Evolutionary conservation across 1,140 invertebrate genomes (phyloP), one percentile per base, ranked within the genome.

Genomic region (Drosophila obscura): DNA sequence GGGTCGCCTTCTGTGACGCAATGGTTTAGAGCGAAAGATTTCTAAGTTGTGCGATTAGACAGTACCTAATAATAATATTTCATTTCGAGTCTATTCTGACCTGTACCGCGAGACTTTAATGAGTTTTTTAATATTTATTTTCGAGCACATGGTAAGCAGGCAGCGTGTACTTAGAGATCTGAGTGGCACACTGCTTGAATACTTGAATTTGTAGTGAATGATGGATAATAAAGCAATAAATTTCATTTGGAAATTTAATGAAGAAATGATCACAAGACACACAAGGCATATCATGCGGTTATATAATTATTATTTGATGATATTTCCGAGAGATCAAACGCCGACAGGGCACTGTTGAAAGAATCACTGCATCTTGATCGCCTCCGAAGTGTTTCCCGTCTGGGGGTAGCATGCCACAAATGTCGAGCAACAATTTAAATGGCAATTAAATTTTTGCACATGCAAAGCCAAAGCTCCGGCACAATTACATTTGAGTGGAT

Each of bases 381-480:
- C 16, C 16, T 41, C 26, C 15, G 41, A 26, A 16, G 9, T 13
- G 46, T 45, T 43, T 19, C 31, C n/a, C 19, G 8, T 19, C 7
- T 35, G n/a, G 7, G 9, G 3, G 9, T 9, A 9, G 65, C 61
- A 74, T 74, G 72, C 71, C 57, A 66, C 72, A 65, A 74, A 74
- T 66, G 71, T 74, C 72, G 72, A 16, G 60, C 61, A 74, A 65
- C 53, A 16, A 59, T 66, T 74, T 74, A 74, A 74, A 59, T 0
- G 48, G 43, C 53, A 75, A 74, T 74, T 74, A 74, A 50, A 31
- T 49, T 43, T 57, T 56, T 45, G 39, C 51, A 69, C 66, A 73
- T 73, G 71, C 69, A 73, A 73, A 64, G 31, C n/a, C 69, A 73
- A 73, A 64, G 31, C n/a, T 2, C 6, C 35, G n/a, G n/a, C 1